Evolutionary conservation across 2,797 vertebrate genomes (phyloP).

Genomic region (Neosilurus hyrtlii): DNA sequence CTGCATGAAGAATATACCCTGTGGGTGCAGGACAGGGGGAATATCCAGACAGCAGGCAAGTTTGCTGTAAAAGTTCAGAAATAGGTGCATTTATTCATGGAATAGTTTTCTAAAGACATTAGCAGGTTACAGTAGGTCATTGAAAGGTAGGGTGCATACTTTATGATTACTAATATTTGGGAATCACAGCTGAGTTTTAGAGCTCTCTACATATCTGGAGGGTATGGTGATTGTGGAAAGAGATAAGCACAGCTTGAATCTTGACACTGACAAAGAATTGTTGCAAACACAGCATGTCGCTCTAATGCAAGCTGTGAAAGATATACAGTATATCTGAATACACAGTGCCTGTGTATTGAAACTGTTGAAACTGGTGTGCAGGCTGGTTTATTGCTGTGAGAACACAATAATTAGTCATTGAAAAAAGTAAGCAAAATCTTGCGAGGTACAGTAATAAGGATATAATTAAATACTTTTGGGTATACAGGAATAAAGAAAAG

Average conservation of each 20-base stretch:
- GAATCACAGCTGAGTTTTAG: not conserved
- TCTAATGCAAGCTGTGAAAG: constrained; percentile 35
- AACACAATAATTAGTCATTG: constrained; percentile 48
- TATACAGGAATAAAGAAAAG: constrained; percentile 8
- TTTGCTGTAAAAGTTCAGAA: not conserved
- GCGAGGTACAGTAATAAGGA: not conserved
- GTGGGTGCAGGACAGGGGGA: not conserved
- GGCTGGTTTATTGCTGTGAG: constrained; percentile 39
- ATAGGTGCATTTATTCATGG: not conserved
- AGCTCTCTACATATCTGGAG: not conserved
- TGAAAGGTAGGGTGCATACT: not conserved
- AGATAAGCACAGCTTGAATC: not conserved
- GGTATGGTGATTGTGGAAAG: constrained; percentile 2
- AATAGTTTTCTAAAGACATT: not conserved
- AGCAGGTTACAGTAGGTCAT: not conserved
- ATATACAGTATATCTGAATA: not conserved
- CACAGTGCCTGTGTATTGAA: not conserved
- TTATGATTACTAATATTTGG: not conserved
- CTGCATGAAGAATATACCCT: not conserved
- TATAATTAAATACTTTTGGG: constrained; percentile 35
- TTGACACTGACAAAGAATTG: not conserved
- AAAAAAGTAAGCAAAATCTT: constrained; percentile 41
- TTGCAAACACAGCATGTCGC: constrained; percentile 2
- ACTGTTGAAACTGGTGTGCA: not conserved
- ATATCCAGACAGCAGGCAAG: not conserved